phyloP scores from a whole-genome alignment of 2,113 vertebrate genomes.

The Pomatostomus ruficeps region DNA sequence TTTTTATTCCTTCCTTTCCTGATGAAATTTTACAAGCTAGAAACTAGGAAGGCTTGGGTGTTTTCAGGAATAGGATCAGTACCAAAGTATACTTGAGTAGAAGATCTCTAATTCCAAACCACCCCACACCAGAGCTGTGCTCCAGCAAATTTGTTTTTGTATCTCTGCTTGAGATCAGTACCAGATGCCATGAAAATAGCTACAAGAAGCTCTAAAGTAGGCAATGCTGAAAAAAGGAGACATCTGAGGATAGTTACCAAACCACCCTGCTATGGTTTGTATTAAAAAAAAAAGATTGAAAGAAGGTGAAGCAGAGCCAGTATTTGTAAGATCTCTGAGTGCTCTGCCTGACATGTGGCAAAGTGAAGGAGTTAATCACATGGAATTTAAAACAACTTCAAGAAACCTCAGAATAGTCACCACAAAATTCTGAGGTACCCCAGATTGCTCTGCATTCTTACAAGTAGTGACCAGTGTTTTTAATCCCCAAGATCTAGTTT shows the following conservation, averaged over 20 bases:
- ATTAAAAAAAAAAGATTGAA: background rate
- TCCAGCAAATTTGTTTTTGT: background rate
- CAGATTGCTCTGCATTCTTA: background rate
- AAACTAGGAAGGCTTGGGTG: background rate
- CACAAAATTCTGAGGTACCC: background rate
- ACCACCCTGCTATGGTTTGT: background rate
- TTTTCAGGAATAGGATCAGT: background rate
- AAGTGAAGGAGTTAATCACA: background rate
- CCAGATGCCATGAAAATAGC: background rate
- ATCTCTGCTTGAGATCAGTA: background rate
- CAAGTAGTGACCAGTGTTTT: background rate
- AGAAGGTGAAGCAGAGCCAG: background rate
- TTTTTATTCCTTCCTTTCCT: background rate
- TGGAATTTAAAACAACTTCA: background rate
- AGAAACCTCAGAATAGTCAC: background rate
- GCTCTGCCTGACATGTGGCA: background rate
- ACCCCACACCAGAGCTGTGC: background rate
- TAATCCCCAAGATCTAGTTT: background rate
- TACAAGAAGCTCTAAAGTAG: background rate
- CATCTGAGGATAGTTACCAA: background rate
- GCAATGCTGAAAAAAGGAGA: background rate
- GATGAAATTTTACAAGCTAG: background rate
- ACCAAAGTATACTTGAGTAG: background rate
- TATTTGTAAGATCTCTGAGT: background rate
- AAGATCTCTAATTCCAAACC: background rate